Conservation (phyloP, 53 echinoderm and acorn worm species). For the Holothuria scabra region DNA sequence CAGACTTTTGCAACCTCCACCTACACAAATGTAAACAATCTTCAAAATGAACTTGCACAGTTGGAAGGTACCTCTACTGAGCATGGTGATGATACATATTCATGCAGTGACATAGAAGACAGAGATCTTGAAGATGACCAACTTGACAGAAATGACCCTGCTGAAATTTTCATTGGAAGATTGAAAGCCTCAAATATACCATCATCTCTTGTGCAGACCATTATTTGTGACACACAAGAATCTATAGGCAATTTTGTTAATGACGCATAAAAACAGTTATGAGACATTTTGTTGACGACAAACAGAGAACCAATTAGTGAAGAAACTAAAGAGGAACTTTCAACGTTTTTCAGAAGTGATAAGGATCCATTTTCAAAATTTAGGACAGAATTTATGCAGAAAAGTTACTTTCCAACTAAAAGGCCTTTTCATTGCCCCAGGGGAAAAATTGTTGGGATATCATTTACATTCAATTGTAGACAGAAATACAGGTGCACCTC, state of each 20-base stretch:
- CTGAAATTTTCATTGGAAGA: slow-evolving; percentile 1
- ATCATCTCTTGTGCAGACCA: slow-evolving; percentile 4
- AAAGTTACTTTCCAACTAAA: too few relatives aligned
- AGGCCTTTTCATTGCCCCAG: neutral
- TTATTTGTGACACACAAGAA: slow-evolving; percentile 22
- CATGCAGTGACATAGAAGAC: neutral
- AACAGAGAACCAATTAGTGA: neutral
- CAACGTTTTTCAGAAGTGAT: neutral
- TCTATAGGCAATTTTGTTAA: neutral
- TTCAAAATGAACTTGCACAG: neutral
- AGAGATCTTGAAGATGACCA: neutral
- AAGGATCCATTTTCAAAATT: neutral
- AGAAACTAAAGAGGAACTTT: neutral
- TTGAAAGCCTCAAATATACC: slow-evolving; percentile 20
- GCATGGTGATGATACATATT: neutral
- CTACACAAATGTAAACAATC: neutral
- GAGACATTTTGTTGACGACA: neutral
- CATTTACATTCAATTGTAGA: neutral
- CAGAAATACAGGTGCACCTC: slow-evolving; percentile 31
- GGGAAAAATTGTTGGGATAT: slow-evolving; percentile 26
- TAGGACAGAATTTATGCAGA: neutral
- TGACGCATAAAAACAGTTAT: neutral
- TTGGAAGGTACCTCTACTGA: neutral
- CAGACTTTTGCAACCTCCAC: neutral
- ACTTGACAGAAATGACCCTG: neutral